A percentile compares a stretch with the other conserved stretches of the same genome.
phyloP scores from a whole-genome alignment of 2,113 vertebrate genomes.

The Labeo catla region DNA sequence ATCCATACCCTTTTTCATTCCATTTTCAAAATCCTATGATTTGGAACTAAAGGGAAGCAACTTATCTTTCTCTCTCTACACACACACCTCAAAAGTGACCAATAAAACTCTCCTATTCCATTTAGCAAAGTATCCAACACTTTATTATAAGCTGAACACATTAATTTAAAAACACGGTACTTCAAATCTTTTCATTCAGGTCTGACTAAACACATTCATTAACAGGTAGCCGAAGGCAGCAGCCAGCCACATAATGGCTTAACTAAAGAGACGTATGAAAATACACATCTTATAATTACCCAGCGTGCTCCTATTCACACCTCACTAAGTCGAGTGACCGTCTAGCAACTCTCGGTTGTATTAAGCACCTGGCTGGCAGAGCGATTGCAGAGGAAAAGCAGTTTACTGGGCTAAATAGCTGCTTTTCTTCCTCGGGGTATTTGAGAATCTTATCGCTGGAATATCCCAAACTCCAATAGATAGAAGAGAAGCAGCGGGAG shows the following conservation, averaged over 20 bases:
- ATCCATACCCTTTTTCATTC: neutral
- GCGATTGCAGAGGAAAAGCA: slow-evolving; percentile 70
- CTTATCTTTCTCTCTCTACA: neutral
- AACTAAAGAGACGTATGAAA: slow-evolving; percentile 68
- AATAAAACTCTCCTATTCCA: neutral
- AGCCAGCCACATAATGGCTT: slow-evolving; percentile 70
- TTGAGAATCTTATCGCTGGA: slow-evolving; percentile 78
- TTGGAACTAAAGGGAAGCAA: neutral
- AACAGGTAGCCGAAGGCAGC: slow-evolving; percentile 65
- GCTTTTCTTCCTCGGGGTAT: slow-evolving; percentile 74
- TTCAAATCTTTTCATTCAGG: slow-evolving; percentile 63
- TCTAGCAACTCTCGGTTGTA: slow-evolving; percentile 65
- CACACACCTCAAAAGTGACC: neutral
- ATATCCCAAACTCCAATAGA: slow-evolving; percentile 75
- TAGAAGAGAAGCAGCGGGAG: slow-evolving; percentile 71
- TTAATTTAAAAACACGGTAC: neutral
- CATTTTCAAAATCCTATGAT: neutral
- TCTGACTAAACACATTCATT: slow-evolving; percentile 65
- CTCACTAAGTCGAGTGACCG: slow-evolving; percentile 74
- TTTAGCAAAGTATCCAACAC: slow-evolving; percentile 21
- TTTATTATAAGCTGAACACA: slow-evolving; percentile 6
- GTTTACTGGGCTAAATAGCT: slow-evolving; percentile 70
- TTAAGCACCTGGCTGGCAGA: slow-evolving; percentile 67
- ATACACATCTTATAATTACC: slow-evolving; percentile 70
- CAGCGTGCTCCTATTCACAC: slow-evolving; percentile 49